Conservation (phyloP, 2,888 invertebrate species). For the Unio delphinus region DNA sequence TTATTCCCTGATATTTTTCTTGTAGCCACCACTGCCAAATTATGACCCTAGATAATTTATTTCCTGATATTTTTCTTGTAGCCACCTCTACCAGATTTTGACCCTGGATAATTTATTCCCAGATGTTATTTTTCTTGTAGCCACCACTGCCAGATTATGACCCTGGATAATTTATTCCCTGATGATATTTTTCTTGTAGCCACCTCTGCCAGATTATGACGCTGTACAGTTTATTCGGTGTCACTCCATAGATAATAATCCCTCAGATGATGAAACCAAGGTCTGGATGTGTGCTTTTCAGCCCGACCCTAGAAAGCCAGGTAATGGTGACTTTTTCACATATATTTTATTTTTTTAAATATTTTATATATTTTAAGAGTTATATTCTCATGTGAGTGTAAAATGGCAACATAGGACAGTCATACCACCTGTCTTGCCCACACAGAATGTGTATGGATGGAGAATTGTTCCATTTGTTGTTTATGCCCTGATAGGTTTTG, state of each 20-base stretch:
- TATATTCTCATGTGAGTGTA: too few species aligned
- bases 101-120: conserved; percentile 62
- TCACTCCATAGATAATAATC: conserved; percentile 72
- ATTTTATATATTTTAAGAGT: too few species aligned
- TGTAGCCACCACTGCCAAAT: conserved; percentile 49
- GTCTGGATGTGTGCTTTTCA: conserved; percentile 74
- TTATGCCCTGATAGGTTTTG: too few species aligned
- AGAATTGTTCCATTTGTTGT: too few species aligned
- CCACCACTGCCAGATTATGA: conserved; percentile 58
- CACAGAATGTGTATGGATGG: too few species aligned
- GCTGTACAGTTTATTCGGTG: conserved; percentile 71
- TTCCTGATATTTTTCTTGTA: conserved; percentile 13
- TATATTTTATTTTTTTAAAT: too few species aligned
- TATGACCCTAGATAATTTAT: conserved; percentile 67
- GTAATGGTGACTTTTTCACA: conserved; percentile 10
- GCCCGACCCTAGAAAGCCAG: conserved; percentile 59
- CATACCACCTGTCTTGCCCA: too few species aligned
- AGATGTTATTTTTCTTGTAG: conserved; percentile 22
- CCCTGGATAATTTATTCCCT: conserved; percentile 59
- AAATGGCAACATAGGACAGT: too few species aligned
- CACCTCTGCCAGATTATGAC: conserved; percentile 57
- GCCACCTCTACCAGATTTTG: conserved; percentile 57
- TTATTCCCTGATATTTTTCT: conserved; percentile 33
- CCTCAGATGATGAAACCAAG: conserved; percentile 72
- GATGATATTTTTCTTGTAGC: conserved; percentile 27